Conservation (phyloP, 2,797 vertebrate species). For the Coluber constrictor region DNA sequence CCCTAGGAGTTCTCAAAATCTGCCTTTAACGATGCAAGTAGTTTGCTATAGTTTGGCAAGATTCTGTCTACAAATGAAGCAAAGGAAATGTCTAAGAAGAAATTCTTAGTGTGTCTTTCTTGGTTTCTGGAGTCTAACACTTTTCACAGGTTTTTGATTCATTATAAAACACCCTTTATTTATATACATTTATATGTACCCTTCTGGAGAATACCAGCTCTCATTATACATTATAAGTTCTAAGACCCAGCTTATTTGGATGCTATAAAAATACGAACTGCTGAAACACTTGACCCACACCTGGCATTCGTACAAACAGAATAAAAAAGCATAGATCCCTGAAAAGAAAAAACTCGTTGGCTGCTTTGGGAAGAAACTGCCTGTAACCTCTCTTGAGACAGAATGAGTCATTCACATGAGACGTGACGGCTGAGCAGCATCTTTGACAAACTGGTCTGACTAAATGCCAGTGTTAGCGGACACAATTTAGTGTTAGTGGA, state of each 20-base stretch:
- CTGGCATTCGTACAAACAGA: not conserved
- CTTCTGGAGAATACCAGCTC: not conserved
- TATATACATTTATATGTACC: no score
- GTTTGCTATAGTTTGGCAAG: not conserved
- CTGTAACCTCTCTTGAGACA: not conserved
- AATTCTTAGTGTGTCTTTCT: not conserved
- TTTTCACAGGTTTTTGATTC: not conserved
- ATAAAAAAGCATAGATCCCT: not conserved
- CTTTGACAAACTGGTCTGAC: constrained; percentile 11
- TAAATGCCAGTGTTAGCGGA: not conserved
- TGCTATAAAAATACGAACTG: not conserved
- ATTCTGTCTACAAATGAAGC: not conserved
- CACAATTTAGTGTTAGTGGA: not conserved
- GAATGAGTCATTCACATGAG: constrained; percentile 46
- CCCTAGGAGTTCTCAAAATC: not conserved
- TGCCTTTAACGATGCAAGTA: not conserved
- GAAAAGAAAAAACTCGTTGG: constrained; percentile 14
- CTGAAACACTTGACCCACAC: not conserved
- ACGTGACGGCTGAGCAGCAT: constrained; percentile 18
- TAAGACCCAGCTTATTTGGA: not conserved
- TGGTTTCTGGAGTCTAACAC: not conserved
- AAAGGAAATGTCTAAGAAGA: not conserved
- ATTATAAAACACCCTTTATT: not conserved
- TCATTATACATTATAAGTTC: not conserved
- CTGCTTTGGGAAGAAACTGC: constrained; percentile 21